Percentiles rank a stretch among this genome's conserved stretches.
phyloP scores from a whole-genome alignment of 2,888 invertebrate species.

The Seira musarum region DNA sequence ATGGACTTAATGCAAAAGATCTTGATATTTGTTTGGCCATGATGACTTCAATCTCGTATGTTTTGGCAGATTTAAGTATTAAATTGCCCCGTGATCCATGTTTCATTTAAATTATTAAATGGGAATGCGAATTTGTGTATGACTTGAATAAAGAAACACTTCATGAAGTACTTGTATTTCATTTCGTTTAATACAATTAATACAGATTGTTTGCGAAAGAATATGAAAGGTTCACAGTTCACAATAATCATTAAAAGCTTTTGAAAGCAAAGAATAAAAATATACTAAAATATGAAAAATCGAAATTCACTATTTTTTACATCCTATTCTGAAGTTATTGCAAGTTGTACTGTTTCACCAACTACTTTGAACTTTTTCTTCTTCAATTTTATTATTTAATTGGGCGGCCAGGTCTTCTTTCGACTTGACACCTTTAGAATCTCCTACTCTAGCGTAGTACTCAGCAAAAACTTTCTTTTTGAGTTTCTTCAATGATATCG shows the following conservation, averaged over 20 bases:
- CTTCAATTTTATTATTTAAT: conserved; percentile 81
- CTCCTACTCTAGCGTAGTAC: conserved; percentile 73
- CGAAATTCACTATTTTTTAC: neutral
- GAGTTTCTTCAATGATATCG: conserved; percentile 81
- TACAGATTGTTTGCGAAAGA: no score
- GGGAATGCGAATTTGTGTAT: no score
- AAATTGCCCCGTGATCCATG: conserved; percentile 78
- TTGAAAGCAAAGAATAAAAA: neutral
- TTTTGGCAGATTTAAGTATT: conserved; percentile 83
- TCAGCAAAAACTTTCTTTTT: conserved; percentile 83
- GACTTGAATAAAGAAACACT: no score
- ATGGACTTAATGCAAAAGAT: conserved; percentile 79
- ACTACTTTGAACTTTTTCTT: conserved; percentile 73
- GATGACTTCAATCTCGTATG: conserved; percentile 84
- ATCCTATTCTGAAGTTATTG: neutral
- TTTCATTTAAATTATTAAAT: no score
- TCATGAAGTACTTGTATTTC: no score
- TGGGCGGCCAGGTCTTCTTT: conserved; percentile 80
- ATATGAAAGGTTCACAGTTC: no score
- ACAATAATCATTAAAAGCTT: neutral
- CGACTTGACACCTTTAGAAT: conserved; percentile 75
- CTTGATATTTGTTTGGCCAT: conserved; percentile 84
- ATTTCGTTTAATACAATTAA: no score
- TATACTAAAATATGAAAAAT: neutral
- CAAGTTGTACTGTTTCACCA: conserved; percentile 37